Evolutionary conservation across 2,113 vertebrate genomes (phyloP).

Genomic region (Lucifuga dentata): DNA sequence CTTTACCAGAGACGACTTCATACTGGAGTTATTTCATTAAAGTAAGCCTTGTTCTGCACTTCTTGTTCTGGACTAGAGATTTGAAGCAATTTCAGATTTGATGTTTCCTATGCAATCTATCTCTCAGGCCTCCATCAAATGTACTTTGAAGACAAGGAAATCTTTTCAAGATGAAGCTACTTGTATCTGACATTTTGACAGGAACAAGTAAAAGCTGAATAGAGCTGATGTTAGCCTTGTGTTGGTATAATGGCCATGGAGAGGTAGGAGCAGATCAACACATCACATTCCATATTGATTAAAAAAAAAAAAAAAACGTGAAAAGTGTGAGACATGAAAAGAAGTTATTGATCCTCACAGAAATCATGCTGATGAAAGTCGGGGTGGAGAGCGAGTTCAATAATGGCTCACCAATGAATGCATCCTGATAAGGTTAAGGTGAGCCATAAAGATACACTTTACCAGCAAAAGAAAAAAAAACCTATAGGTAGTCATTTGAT

Average conservation of each 20-base stretch:
- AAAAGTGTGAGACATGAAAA: constrained; percentile 78
- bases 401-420: constrained; percentile 63
- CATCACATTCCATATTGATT: constrained; percentile 72
- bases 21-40: constrained; percentile 13
- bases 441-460: constrained; percentile 3
- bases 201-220: constrained; percentile 51
- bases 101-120: constrained; percentile 1
- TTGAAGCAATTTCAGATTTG: background rate
- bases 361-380: constrained; percentile 78
- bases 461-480: constrained; percentile 19
- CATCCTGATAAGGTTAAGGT: constrained; percentile 58
- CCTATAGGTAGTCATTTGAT: background rate
- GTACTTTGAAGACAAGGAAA: background rate
- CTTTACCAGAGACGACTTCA: constrained; percentile 11
- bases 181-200: constrained; percentile 48
- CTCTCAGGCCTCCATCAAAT: background rate
- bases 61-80: background rate
- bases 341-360: constrained; percentile 77
- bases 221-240: constrained; percentile 4
- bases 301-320: constrained; percentile 52
- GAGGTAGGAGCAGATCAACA: constrained; percentile 51
- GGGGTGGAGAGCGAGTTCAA: constrained; percentile 53
- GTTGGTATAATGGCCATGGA: background rate
- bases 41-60: background rate
- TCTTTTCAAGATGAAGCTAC: constrained; percentile 16